Evolutionary conservation across 2,113 vertebrate species (phyloP).

Genomic region (Cyanoderma ruficeps): DNA sequence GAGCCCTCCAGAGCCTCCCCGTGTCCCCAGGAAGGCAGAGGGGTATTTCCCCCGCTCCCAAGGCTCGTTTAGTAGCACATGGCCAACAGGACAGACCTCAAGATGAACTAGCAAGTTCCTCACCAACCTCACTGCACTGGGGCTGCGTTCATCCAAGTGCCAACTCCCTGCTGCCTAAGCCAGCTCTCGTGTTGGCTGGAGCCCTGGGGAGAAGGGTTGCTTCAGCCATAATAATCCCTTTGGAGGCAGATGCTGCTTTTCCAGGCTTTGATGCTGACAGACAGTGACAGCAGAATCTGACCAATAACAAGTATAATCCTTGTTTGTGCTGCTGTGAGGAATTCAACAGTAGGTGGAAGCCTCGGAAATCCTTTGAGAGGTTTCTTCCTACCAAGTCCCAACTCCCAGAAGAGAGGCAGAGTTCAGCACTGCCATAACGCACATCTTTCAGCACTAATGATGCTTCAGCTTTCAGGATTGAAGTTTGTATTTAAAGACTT

Average conservation of each 20-base stretch:
- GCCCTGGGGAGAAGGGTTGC: neutral
- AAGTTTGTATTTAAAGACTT: neutral
- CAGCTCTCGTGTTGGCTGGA: neutral
- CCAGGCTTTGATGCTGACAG: slow-evolving; percentile 4
- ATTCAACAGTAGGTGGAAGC: slow-evolving; percentile 34
- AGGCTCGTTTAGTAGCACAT: neutral
- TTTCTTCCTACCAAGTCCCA: neutral
- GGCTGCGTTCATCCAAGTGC: neutral
- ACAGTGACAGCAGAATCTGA: slow-evolving; percentile 13
- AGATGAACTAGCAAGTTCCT: neutral
- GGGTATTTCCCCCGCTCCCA: neutral
- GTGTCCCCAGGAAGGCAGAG: neutral
- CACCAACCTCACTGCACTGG: neutral
- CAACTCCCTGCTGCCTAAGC: neutral
- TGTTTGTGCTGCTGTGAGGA: neutral
- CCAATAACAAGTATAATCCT: neutral
- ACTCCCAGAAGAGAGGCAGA: neutral
- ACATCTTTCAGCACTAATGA: neutral
- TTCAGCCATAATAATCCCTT: neutral
- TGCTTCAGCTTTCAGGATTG: slow-evolving; percentile 16
- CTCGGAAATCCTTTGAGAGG: slow-evolving; percentile 43
- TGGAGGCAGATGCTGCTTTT: slow-evolving; percentile 8
- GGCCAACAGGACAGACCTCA: neutral
- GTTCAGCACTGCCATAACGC: neutral
- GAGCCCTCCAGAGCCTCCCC: neutral